Base-by-base conservation (phyloP, 1,140 invertebrate species). In the Drosophila lacertosa region DNA sequence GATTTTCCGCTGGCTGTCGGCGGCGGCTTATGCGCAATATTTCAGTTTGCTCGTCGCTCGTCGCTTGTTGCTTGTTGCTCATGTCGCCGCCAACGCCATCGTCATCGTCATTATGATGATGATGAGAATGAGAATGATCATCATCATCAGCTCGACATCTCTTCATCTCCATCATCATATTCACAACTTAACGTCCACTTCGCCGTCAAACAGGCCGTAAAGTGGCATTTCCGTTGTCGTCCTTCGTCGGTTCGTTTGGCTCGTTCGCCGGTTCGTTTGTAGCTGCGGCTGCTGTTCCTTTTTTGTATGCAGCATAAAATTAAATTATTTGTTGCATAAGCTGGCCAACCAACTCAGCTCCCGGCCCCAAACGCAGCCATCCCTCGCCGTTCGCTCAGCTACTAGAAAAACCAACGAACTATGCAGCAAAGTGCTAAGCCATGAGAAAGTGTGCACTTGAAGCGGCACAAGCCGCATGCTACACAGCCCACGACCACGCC, bases 241-340 rank as follows among this genome's bases (percentile, higher is more conserved):
- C 72, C 39, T 50, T 59, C 73, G 58, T 22, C 40, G 48, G 24
- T 69, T 76, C 60, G 69, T 39, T 48, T 40, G 44, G 33, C 37
- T 64, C 32, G 66, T 24, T 42, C 45, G 22, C 18, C 40, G 58
- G 45, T 47, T 57, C 60, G 37, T 64, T 29, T 26, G 53, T 33
- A 29, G 58, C 64, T 47, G 44, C 57, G 77, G 78, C 51, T 64
- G 60, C n/a, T n/a, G n/a, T n/a, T n/a, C n/a, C n/a, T 81, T 76
- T 84, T 84, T 77, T 86, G 76, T 84, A 80, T 84, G 74, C 81
- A 72, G 82, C 81, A 88, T 86, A 77, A 86, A 86, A 86, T 86
- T 86, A 86, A 86, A 86, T 86, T 86, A 86, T 86, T 86, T 86
- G 82, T 86, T 81, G 81, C 81, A 86, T 88, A 86, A 86, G 81